Evolutionary conservation across 2,797 vertebrate genomes (phyloP), one percentile per base, ranked within the genome.

Genomic region (Lepilemur ruficaudatus): DNA sequence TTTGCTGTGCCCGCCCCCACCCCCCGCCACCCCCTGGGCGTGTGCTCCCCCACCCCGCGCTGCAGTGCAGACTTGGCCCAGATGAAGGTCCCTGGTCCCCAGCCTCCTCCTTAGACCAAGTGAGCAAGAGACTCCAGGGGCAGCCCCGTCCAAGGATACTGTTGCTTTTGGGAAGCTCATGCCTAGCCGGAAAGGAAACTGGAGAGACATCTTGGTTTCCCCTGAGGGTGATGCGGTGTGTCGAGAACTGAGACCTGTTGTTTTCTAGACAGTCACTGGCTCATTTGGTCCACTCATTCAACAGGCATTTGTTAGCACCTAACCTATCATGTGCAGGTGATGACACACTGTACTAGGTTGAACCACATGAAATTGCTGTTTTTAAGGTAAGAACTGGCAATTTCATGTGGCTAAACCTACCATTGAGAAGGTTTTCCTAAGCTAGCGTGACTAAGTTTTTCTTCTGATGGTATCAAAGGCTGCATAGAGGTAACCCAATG

Each of bases 1-100:
- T 2, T 23, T n/a, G 41, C 1, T 4, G 28, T 59, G 69, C 50
- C 25, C 0, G 0, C 7, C 18, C 38, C 4, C 43, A 15, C 22
- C 38, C 4, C 35, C 15, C 75, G 0, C 35, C 7, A 7, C 13
- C 35, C 61, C 11, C 28, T 4, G 35, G 55, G 59, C 5, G 12
- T 6, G 73, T 12, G 67, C 35, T 48, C 22, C 35, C 15, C 22
- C 1, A 20, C 32, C 41, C 59, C 0, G 0, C 2, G 48, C 35
- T 4, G 23, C 48, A 50, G 17, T 0, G 1, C 7, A 59, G 70
- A 52, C 18, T 32, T 14, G 12, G n/a, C n/a, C 5, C 35, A 20
- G 35, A 52, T 0, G 2, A 57, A 7, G 32, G 4, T 78, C 52
- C 30, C 22, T 1, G 1, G 25, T 15, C 70, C n/a, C 79, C n/a